A percentile compares a stretch with the other conserved stretches of the same genome.
Evolutionary conservation across 1,140 invertebrate species (phyloP).

Genomic region (Drosophila nasuta): DNA sequence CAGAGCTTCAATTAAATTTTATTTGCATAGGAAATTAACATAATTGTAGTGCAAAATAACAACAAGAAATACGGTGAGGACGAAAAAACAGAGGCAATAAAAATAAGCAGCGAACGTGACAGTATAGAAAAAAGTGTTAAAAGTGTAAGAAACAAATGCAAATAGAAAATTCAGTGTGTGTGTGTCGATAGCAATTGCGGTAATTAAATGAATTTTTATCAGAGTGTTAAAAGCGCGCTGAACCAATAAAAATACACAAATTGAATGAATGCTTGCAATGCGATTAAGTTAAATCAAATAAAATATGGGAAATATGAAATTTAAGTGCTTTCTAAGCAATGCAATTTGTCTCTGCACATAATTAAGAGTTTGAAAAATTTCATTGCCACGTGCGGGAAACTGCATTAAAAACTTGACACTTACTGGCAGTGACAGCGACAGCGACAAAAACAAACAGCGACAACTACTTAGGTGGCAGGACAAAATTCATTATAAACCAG

Average conservation of each 20-base stretch:
- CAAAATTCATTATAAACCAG: constrained; percentile 43
- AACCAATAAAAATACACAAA: constrained; percentile 16
- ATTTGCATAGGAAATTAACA: constrained; percentile 85
- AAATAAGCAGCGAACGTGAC: constrained; percentile 75
- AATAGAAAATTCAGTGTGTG: constrained; percentile 55
- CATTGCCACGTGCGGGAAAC: constrained; percentile 69
- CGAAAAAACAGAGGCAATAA: constrained; percentile 62
- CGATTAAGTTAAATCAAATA: constrained; percentile 5
- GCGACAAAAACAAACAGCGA: constrained; percentile 34
- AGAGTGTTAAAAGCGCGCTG: constrained; percentile 29
- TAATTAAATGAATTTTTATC: constrained; percentile 65
- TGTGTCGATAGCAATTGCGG: constrained; percentile 30
- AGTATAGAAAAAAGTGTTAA: constrained; percentile 64
- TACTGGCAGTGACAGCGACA: constrained; percentile 55
- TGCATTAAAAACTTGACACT: constrained; percentile 78
- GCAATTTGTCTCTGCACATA: constrained; percentile 41
- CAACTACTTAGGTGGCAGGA: constrained; percentile 59
- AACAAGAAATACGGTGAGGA: constrained; percentile 45
- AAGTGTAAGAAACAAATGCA: constrained; percentile 58
- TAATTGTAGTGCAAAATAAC: constrained; percentile 83
- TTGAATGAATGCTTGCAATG: constrained; percentile 27
- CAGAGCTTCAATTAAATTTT: constrained; percentile 84
- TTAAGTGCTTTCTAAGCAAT: constrained; percentile 13
- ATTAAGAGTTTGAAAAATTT: constrained; percentile 76
- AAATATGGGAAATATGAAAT: neutral